phyloP scores from a whole-genome alignment of 2,888 invertebrate species.

The Thysanoteuthis rhombus region DNA sequence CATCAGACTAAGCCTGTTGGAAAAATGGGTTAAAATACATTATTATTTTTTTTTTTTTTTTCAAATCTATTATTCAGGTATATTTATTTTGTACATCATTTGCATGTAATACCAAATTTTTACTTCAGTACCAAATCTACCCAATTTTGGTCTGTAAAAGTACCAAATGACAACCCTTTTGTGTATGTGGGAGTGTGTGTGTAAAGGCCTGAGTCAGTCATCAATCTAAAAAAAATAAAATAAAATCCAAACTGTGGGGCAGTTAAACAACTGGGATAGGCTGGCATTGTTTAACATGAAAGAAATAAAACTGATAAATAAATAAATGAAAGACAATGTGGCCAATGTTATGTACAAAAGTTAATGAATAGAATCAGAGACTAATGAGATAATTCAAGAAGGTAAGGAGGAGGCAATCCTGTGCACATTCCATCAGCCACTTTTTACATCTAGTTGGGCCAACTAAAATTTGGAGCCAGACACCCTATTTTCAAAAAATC shows the following conservation, averaged over 20 bases:
- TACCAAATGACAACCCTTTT: no score
- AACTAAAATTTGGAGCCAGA: background rate
- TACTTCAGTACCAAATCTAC: no score
- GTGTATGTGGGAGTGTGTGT: no score
- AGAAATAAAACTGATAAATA: background rate
- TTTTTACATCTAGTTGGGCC: background rate
- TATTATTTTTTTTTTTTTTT: no score
- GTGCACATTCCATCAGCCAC: background rate
- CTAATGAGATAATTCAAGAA: background rate
- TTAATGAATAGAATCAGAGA: no score
- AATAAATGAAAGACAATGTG: background rate
- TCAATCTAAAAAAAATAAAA: background rate
- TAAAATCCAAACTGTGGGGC: background rate
- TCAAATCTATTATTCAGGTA: no score
- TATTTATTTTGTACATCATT: no score
- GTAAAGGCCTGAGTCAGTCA: background rate
- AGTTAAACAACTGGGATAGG: background rate
- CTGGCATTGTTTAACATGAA: background rate
- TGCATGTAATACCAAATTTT: no score
- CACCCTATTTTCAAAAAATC: background rate
- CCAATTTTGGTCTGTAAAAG: no score
- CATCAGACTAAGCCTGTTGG: no score
- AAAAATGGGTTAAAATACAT: no score
- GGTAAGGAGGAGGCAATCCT: background rate
- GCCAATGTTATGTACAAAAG: background rate